Conservation (phyloP, 2,888 invertebrate species). For the Coenonympha arcania region DNA sequence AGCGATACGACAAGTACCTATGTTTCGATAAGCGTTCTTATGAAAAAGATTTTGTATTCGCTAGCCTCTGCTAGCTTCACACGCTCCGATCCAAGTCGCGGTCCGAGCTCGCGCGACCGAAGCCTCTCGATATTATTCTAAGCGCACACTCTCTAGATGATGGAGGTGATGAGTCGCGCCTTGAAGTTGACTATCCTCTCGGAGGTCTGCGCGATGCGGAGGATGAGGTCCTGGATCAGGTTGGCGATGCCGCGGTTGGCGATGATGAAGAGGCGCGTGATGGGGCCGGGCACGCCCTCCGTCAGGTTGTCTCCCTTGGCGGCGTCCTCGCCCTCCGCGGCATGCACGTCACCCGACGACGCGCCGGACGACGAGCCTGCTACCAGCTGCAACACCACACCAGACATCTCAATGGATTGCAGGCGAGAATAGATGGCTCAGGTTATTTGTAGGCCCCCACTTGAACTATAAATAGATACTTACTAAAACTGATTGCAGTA, state of each 20-base stretch:
- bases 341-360: conserved; percentile 63
- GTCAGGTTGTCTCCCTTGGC: conserved; percentile 79
- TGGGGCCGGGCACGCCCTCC: conserved; percentile 90
- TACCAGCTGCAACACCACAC: conserved; percentile 77
- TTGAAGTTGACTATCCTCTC: conserved; percentile 95
- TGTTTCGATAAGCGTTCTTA: too few relatives aligned
- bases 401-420: neutral
- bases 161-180: conserved; percentile 90
- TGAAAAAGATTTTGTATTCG: neutral
- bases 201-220: conserved; percentile 91
- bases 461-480: too few relatives aligned
- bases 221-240: conserved; percentile 89
- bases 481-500: too few relatives aligned
- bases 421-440: too few relatives aligned
- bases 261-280: conserved; percentile 88
- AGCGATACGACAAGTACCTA: neutral
- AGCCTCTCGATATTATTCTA: conserved; percentile 46
- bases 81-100: conserved; percentile 16
- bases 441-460: too few relatives aligned
- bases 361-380: conserved; percentile 80
- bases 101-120: conserved; percentile 22
- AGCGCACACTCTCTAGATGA: conserved; percentile 78
- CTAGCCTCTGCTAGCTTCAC: neutral
- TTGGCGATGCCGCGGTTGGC: conserved; percentile 91
- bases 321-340: conserved; percentile 68